Evolutionary conservation across 1,140 invertebrate genomes (phyloP).

Genomic region (Calliopsis andreniformis): DNA sequence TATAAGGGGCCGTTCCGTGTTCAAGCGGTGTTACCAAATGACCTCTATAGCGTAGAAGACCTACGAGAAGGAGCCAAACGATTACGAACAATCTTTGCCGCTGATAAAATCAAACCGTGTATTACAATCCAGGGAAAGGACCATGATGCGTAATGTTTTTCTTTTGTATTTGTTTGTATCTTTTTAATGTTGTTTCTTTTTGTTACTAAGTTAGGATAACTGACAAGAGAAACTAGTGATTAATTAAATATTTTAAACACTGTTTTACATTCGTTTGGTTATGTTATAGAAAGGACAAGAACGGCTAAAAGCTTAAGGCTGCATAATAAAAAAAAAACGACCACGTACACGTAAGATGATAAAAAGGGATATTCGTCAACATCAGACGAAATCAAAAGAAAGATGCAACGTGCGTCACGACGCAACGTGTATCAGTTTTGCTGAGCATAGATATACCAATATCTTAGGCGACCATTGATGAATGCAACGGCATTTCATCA

Average conservation of each 20-base stretch:
- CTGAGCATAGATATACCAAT: too few relatives aligned
- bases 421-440: too few relatives aligned
- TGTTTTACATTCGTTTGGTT: background rate
- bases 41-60: conserved; percentile 17
- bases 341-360: too few relatives aligned
- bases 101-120: too few relatives aligned
- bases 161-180: background rate
- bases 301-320: background rate
- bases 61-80: background rate
- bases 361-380: too few relatives aligned
- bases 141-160: background rate
- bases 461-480: too few relatives aligned
- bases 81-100: conserved; percentile 11
- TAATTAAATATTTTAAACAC: background rate
- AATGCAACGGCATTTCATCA: too few relatives aligned
- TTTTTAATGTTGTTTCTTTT: background rate
- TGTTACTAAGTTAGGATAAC: too few relatives aligned
- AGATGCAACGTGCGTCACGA: too few relatives aligned
- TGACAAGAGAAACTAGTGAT: background rate
- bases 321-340: too few relatives aligned
- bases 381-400: too few relatives aligned
- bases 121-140: background rate
- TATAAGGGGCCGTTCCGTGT: conserved; percentile 8
- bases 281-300: conserved; percentile 2
- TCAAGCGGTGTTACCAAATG: conserved; percentile 2